Evolutionary conservation across 2,113 vertebrate genomes (phyloP), one percentile per base, ranked within the genome.

Genomic region (Phycodurus eques): DNA sequence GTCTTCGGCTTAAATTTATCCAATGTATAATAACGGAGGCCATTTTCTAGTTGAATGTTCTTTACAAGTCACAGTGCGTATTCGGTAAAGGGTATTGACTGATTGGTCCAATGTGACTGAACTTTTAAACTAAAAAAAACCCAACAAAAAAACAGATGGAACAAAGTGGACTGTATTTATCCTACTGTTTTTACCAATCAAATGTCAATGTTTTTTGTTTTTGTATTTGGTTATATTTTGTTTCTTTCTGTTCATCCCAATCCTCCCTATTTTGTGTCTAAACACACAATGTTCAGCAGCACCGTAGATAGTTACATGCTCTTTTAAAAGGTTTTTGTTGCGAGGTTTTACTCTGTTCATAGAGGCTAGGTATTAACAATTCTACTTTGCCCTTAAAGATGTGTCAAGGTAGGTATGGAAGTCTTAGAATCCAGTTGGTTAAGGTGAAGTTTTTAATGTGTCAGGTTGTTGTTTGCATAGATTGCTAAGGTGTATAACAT

Each of bases 181-280:
- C 93, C 92, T 91, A 83, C 91, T 93, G 92, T 94, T 93, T 94
- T 90, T 93, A 93, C 91, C 89, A 76, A 91, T 87, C 86, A 91
- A 92, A 83, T 92, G 91, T 91, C 85, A 76, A 80, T 78, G 76
- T 86, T 81, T 69, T 56, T 75, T 67, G 3, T 27, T 81, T 85
- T 84, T 79, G 72, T 85, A 80, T 84, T 89, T 85, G 82, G 79
- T 85, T 86, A 72, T 88, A 79, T 87, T 76, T 61, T 80, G 77
- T 74, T 46, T 22, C 56, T 83, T 85, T 85, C 68, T 79, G 83
- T 89, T 78, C 46, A 72, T 81, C 83, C 86, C 78, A 76, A 78
- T 87, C 83, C 83, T 83, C 77, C 88, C 83, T 77, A 68, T 86
- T 84, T 82, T 75, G 74, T 91, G 84, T 90, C 79, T 85, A 78